Percentiles rank a stretch among this genome's conserved stretches.
phyloP scores from a whole-genome alignment of 1,140 invertebrate species.

The Ostrea denselamellosa region DNA sequence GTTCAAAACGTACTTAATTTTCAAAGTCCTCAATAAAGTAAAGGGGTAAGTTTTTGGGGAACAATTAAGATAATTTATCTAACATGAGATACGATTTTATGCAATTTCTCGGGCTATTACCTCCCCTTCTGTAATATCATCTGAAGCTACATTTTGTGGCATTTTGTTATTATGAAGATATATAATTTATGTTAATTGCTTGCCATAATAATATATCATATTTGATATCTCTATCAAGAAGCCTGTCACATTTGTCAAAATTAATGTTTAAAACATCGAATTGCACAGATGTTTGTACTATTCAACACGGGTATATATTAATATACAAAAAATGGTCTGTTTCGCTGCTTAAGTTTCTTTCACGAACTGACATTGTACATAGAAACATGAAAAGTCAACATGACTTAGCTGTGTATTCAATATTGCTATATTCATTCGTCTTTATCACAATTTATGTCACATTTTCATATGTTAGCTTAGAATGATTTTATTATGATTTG shows the following conservation, averaged over 20 bases:
- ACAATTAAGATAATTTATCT: constrained; percentile 30
- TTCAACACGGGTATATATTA: background rate
- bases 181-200: background rate
- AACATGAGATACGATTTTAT: constrained; percentile 40
- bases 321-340: constrained; percentile 8
- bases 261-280: constrained; percentile 37
- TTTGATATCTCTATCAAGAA: constrained; percentile 34
- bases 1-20: background rate
- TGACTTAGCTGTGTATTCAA: background rate
- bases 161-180: background rate
- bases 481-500: background rate
- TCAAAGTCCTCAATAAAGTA: background rate
- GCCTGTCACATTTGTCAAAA: constrained; percentile 28
- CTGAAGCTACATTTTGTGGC: background rate
- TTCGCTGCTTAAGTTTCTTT: background rate
- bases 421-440: background rate
- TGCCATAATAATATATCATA: constrained; percentile 5
- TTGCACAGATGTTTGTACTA: background rate
- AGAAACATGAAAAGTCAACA: background rate
- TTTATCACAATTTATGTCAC: background rate
- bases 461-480: background rate
- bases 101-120: constrained; percentile 44
- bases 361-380: background rate
- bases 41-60: background rate
- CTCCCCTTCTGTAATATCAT: background rate